Conservation (phyloP, 2,113 vertebrate genomes). For the Chloebia gouldiae region DNA sequence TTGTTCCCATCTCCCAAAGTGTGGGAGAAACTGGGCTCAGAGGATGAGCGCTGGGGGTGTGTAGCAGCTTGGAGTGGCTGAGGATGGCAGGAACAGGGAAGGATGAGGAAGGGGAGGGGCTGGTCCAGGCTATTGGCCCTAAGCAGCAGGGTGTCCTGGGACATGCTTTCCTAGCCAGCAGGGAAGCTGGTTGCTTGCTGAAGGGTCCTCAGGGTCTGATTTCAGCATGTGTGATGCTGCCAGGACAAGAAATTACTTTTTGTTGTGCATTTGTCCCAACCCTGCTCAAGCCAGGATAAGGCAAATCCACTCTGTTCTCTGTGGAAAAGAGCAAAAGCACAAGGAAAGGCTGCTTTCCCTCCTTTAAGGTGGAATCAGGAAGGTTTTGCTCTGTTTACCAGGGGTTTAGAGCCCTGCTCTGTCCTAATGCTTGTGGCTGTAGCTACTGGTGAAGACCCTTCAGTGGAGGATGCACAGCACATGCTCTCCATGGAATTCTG, state of each 20-base stretch:
- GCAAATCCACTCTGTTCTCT: neutral
- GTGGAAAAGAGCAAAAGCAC: neutral
- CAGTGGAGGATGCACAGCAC: accelerated
- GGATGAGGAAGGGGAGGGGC: neutral
- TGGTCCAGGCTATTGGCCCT: neutral
- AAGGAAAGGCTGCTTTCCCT: neutral
- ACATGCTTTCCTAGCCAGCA: neutral
- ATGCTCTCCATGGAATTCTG: neutral
- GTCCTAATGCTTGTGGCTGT: neutral
- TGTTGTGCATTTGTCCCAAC: neutral
- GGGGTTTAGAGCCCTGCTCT: neutral
- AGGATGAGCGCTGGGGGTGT: neutral
- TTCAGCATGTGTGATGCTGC: neutral
- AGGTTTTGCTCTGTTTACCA: neutral
- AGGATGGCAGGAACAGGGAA: neutral
- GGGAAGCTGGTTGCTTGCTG: neutral
- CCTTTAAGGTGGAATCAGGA: neutral
- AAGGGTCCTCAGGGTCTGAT: neutral
- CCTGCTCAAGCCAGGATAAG: neutral
- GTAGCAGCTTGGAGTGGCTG: neutral
- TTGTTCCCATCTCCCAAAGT: neutral
- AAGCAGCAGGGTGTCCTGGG: neutral
- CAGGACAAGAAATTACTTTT: neutral
- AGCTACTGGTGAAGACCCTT: neutral
- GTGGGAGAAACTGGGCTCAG: neutral